A percentile compares a stretch with the other conserved stretches of the same genome.
These are phyloP conservation scores for Thera obeliscata DNA, from an alignment of 2,888 invertebrate species.

Conservation along the genomic window DNA sequence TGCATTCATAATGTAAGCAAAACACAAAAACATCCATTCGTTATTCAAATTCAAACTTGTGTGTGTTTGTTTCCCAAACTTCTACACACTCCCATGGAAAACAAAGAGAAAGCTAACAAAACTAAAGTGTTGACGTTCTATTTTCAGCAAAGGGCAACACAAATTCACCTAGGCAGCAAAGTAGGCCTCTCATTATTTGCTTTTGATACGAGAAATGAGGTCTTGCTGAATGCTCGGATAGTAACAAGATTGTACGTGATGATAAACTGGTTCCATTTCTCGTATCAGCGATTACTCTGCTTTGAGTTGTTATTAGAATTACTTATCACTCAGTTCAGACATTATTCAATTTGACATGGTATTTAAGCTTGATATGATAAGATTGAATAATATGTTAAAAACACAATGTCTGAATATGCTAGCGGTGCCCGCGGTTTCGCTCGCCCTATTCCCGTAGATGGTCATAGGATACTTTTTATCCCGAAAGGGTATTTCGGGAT, in stretches of 20 bases:
- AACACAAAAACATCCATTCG: too few relatives aligned
- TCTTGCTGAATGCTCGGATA: conserved; percentile 36
- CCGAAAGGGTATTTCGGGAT: too few relatives aligned
- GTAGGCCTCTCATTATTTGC: conserved; percentile 9
- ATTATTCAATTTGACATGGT: not conserved
- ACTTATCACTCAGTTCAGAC: not conserved
- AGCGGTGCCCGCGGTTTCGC: too few relatives aligned
- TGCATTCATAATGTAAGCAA: too few relatives aligned
- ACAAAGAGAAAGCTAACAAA: conserved; percentile 3
- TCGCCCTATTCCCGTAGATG: too few relatives aligned
- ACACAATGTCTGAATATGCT: too few relatives aligned
- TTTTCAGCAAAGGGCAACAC: not conserved
- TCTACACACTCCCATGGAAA: not conserved
- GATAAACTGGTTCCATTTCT: conserved; percentile 21
- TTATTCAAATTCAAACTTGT: too few relatives aligned
- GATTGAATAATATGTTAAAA: too few relatives aligned
- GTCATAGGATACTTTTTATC: too few relatives aligned
- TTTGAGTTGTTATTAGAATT: not conserved
- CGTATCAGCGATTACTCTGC: conserved; percentile 15
- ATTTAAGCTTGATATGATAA: not conserved
- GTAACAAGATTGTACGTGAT: conserved; percentile 40
- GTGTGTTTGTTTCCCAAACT: too few relatives aligned
- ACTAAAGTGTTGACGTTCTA: not conserved
- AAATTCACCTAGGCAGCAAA: not conserved
- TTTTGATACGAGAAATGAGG: conserved; percentile 14